These are phyloP conservation scores for Hydractinia symbiolongicarpus DNA, from an alignment of 30 jellyfish, hydroid and myxozoan species.

Conservation along the genomic window DNA sequence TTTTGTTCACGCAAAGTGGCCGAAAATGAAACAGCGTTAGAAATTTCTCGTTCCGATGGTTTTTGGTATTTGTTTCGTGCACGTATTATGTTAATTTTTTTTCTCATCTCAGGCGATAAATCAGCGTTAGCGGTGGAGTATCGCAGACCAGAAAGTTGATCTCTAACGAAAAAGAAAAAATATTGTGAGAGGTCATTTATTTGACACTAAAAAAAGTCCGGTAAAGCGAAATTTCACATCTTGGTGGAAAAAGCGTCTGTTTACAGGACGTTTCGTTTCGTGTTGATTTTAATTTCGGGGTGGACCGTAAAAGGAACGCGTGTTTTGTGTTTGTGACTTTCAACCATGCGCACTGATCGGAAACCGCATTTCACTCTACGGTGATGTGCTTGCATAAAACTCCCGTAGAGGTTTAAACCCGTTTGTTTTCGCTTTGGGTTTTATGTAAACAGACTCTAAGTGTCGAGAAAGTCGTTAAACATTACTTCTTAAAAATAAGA, in stretches of 20 bases:
- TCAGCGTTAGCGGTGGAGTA: not conserved
- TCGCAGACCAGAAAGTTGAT: not conserved
- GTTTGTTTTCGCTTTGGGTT: no score
- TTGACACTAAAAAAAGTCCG: not conserved
- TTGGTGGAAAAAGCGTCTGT: not conserved
- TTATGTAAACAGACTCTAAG: no score
- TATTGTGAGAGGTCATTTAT: not conserved
- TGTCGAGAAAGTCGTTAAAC: no score
- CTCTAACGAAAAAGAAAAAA: not conserved
- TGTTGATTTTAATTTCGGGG: no score
- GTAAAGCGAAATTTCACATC: not conserved
- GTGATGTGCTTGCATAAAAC: no score
- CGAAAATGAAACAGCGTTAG: not conserved
- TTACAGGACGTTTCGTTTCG: no score
- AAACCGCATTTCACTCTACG: no score
- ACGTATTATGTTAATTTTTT: not conserved
- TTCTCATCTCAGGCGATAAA: constrained; percentile 12
- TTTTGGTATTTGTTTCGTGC: constrained; percentile 21
- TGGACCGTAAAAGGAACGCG: no score
- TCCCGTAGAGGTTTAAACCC: no score
- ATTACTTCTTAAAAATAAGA: no score
- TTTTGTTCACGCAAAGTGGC: not conserved
- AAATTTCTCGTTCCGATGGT: not conserved
- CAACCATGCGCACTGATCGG: no score
- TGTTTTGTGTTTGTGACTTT: no score